phyloP scores from a whole-genome alignment of 2,888 invertebrate species.

The Scaptomyza reducta region DNA sequence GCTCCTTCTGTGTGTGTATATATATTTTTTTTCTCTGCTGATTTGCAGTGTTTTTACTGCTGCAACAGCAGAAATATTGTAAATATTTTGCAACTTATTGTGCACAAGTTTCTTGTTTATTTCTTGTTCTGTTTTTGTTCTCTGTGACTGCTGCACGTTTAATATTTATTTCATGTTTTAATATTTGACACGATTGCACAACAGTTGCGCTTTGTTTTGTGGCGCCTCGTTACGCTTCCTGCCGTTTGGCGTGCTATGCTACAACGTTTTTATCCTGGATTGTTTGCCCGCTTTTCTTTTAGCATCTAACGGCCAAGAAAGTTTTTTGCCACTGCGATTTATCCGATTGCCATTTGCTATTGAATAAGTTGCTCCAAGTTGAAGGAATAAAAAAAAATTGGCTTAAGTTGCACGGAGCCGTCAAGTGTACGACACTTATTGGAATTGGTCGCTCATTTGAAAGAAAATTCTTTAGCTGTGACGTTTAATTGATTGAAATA shows the following conservation, averaged over 20 bases:
- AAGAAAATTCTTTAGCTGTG: background rate
- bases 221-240: slow-evolving; percentile 1
- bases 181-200: slow-evolving; percentile 78
- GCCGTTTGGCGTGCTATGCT: background rate
- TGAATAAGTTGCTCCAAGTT: slow-evolving; percentile 61
- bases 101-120: slow-evolving; percentile 55
- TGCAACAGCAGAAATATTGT: slow-evolving; percentile 52
- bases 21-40: slow-evolving; percentile 11
- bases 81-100: slow-evolving; percentile 70
- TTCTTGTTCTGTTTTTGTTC: slow-evolving; percentile 9
- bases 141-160: slow-evolving; percentile 58
- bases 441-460: slow-evolving; percentile 17
- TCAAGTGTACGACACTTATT: slow-evolving; percentile 50
- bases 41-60: slow-evolving; percentile 31
- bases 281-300: slow-evolving; percentile 32
- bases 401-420: slow-evolving; percentile 15
- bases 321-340: slow-evolving; percentile 38
- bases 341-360: slow-evolving; percentile 56
- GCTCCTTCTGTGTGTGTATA: slow-evolving; percentile 1
- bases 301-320: slow-evolving; percentile 24
- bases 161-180: slow-evolving; percentile 81
- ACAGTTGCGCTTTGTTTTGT: slow-evolving; percentile 53
- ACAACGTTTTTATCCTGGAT: slow-evolving; percentile 36
- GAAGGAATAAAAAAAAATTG: background rate
- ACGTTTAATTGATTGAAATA: slow-evolving; percentile 18